A percentile compares a stretch with the other conserved stretches of the same genome.
Evolutionary conservation across 2,888 invertebrate species (phyloP).

Genomic region (Andrena haemorrhoa): DNA sequence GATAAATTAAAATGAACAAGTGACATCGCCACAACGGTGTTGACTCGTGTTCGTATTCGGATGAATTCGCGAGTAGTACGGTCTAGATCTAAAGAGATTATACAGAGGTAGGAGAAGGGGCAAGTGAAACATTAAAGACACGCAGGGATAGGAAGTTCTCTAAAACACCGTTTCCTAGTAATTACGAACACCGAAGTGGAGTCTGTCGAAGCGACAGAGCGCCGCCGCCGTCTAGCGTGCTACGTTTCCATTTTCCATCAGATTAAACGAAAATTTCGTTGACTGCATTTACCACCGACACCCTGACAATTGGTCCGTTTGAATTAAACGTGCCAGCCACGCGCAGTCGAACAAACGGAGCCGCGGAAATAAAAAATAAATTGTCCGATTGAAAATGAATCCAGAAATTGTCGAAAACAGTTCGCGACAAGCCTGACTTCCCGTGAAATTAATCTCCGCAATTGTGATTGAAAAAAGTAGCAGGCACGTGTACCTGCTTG

Average conservation of each 20-base stretch:
- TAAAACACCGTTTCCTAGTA: slow-evolving; percentile 1
- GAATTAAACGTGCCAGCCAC: not conserved
- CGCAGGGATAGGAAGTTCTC: not conserved
- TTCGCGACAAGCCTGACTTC: not conserved
- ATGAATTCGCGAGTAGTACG: not conserved
- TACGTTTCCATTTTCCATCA: not conserved
- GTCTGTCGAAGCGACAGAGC: not conserved
- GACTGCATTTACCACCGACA: not conserved
- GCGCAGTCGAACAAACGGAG: not conserved
- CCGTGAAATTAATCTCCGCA: not conserved
- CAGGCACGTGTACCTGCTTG: not conserved
- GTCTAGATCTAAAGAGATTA: not conserved
- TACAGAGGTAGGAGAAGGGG: not conserved
- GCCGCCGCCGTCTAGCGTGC: not conserved
- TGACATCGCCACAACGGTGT: not conserved
- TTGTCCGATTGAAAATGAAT: not conserved
- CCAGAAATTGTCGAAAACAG: not conserved
- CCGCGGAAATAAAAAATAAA: not conserved
- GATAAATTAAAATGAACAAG: not conserved
- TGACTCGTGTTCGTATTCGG: not conserved
- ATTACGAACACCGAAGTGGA: slow-evolving; percentile 1
- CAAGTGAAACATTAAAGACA: slow-evolving; percentile 17
- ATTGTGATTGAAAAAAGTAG: not conserved
- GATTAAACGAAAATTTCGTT: not conserved
- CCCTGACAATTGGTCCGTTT: not conserved